Base-by-base conservation (phyloP, 2,888 invertebrate species). In the Cheiracanthium punctorium region DNA sequence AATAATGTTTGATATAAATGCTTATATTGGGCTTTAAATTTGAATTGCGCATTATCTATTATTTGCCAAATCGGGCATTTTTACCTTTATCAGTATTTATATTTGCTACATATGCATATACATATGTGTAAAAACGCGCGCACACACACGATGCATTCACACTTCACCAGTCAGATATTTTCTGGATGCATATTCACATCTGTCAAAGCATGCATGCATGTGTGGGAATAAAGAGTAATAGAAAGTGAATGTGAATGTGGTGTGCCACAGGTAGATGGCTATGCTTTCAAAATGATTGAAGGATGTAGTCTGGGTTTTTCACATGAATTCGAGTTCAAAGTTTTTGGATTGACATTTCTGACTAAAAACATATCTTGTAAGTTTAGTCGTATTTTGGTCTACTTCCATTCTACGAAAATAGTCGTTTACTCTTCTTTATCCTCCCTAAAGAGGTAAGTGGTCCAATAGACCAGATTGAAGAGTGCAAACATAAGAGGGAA, bases 391-490 rank as follows among this genome's bases (percentile, higher is more conserved):
- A 30, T 70, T 37, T 58, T 24, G 37, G 33, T 70, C 37, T 24
- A 65, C 43, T 30, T 67, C 65, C 29, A n/a, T 52, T 58, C 58
- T 58, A 58, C 24, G 58, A 58, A n/a, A n/a, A 24, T 2, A 58
- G 58, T 58, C 20, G 41, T 30, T 58, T 87, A 87, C 48, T 87
- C 87, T 41, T 88, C 88, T 71, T 75, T 75, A 48, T 89, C 89
- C 84, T 90, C 89, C 52, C 90, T 75, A 86, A 96, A 95, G 90
- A 96, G 93, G 93, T 96, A 96, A 90, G 96, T 96, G 90, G 96
- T 94, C 97, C 97, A 98, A 93, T 97, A 97, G 93, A 96, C 95
- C 93, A 97, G 94, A 93, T 97, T 97, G 94, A 97, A 97, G 91
- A 97, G 94, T 90, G 97, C 97, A 93, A 97, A 97, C 90, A 97